These are phyloP conservation scores for Eustalomyia histrio DNA, from an alignment of 2,888 invertebrate species.

Conservation along the genomic window DNA sequence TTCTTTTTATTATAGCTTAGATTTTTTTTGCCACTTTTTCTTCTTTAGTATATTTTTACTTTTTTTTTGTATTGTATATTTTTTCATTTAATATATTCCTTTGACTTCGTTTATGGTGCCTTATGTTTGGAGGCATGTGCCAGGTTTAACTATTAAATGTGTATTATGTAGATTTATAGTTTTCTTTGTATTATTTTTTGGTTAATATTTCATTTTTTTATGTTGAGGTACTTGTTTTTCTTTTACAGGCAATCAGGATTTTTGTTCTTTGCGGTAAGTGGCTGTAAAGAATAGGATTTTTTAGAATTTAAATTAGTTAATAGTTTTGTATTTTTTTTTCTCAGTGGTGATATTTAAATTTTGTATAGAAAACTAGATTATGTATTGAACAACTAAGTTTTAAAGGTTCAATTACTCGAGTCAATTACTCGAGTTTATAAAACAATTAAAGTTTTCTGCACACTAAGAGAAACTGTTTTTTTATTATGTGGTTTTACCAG, in stretches of 20 bases:
- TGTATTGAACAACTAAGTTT: too few relatives aligned
- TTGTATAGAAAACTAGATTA: too few relatives aligned
- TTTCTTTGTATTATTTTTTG: background rate
- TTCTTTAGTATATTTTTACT: background rate
- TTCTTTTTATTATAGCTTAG: background rate
- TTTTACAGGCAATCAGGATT: background rate
- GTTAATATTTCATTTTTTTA: conserved; percentile 6
- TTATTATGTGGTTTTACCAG: too few relatives aligned
- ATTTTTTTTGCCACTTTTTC: background rate
- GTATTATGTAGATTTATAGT: conserved; percentile 44
- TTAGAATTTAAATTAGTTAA: too few relatives aligned
- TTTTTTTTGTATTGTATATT: background rate
- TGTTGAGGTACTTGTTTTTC: background rate
- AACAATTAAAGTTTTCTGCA: too few relatives aligned
- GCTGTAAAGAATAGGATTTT: background rate
- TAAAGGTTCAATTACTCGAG: too few relatives aligned
- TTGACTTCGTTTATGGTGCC: conserved; percentile 31
- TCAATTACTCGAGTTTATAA: too few relatives aligned
- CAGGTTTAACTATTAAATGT: conserved; percentile 47
- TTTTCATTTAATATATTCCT: conserved; percentile 22
- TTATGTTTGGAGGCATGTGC: conserved; percentile 31
- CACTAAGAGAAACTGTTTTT: too few relatives aligned
- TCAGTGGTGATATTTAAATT: too few relatives aligned
- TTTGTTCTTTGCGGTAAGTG: background rate
- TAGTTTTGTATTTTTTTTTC: too few relatives aligned